Evolutionary conservation across 2,888 invertebrate genomes (phyloP), one percentile per base, ranked within the genome.

Genomic region (Xestoiulus laeticollis): DNA sequence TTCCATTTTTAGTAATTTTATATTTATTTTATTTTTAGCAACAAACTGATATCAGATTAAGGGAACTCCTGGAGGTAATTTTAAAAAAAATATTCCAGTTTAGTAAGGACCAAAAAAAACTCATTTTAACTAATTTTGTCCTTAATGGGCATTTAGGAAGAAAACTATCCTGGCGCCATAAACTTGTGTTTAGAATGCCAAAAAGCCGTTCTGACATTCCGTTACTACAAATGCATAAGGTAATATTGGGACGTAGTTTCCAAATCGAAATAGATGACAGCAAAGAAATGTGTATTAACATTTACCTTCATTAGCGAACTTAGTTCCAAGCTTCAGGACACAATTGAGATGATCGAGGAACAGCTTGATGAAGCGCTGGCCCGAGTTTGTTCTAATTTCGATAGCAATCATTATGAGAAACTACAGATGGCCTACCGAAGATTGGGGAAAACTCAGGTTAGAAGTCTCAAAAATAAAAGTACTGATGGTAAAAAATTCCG

Each of bases 141-240:
- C 32, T 22, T 33, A 26, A 16, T 85, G 22, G 48, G 85, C 85
- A 33, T 89, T n/a, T 92, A 94, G 88, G 96, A 95, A 90, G 96
- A 95, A 90, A 96, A 98, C 91, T 99, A 96, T 92, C 96, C 96
- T 26, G 96, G 96, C 85, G 98, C 98, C 0, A 98, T 99, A 88
- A 95, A 96, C n/a, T 93, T 99, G 38, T 94, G 98, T 87, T 92
- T 97, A 48, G 96, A 96, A 91, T 98, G 98, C 91, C 96, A 96
- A 91, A 95, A 95, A 91, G 96, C 96, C 0, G 97, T 98, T 0
- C 94, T 94, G 0, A 95, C 95, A 78, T 97, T 97, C 91, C 95
- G 95, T 90, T 96, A 98, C 91, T 99, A 96, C 91, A 95, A 94
- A n/a, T 98, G 98, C 91, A 97, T 99, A 82, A 92, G 92, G 92